These are phyloP conservation scores for Pediacus dermestoides DNA, from an alignment of 2,888 invertebrate species.

Conservation along the genomic window DNA sequence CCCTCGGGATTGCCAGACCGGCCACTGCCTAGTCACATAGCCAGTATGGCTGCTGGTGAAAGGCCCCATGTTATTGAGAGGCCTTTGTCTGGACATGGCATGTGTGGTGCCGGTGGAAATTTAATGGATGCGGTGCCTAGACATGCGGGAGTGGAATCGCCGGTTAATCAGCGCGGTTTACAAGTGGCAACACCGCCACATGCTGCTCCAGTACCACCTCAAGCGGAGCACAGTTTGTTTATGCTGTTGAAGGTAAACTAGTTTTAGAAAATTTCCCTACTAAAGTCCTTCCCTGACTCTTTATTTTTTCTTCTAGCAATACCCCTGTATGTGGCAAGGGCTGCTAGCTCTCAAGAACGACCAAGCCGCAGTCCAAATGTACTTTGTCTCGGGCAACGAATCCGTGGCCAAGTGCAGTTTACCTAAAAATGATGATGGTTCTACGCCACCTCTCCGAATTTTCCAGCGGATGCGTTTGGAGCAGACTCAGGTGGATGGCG, in stretches of 20 bases:
- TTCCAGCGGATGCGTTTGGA: constrained; percentile 97
- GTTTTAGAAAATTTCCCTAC: neutral
- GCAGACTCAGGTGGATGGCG: constrained; percentile 92
- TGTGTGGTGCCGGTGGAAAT: constrained; percentile 48
- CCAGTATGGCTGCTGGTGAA: constrained; percentile 28
- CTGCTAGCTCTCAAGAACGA: constrained; percentile 93
- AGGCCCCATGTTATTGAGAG: constrained; percentile 39
- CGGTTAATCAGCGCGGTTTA: constrained; percentile 53
- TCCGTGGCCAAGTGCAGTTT: constrained; percentile 84
- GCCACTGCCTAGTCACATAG: constrained; percentile 38
- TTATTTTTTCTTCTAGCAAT: constrained; percentile 61
- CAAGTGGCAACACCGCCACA: constrained; percentile 64
- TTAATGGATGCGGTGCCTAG: constrained; percentile 47
- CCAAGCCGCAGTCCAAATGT: constrained; percentile 97
- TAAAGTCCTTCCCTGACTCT: constrained; percentile 2
- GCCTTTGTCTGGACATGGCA: constrained; percentile 41
- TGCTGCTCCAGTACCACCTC: constrained; percentile 75
- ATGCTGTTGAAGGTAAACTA: constrained; percentile 66
- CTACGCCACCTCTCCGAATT: constrained; percentile 83
- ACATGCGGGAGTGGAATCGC: constrained; percentile 53
- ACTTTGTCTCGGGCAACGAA: constrained; percentile 93
- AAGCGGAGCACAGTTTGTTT: constrained; percentile 77
- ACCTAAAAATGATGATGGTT: constrained; percentile 79
- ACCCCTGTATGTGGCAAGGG: constrained; percentile 98
- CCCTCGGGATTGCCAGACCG: constrained; percentile 36